Conservation (phyloP, 1,140 invertebrate genomes). For the Agrilus planipennis region DNA sequence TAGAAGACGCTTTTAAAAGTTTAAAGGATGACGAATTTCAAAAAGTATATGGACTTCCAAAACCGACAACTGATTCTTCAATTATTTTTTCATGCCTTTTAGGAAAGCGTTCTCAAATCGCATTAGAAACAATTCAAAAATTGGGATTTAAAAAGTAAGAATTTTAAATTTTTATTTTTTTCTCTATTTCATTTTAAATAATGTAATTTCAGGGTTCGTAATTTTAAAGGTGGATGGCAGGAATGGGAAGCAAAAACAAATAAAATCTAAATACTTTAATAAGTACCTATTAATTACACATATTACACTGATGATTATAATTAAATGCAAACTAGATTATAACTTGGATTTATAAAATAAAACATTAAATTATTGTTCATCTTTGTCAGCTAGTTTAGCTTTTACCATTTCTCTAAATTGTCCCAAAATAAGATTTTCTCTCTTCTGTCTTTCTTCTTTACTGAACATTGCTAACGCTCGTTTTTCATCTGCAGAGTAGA, state of each 20-base stretch:
- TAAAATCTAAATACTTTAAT: too few species aligned
- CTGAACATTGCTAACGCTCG: conserved; percentile 95
- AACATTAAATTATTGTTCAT: too few species aligned
- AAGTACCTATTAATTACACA: too few species aligned
- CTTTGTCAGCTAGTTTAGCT: conserved; percentile 47
- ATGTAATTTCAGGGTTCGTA: conserved; percentile 33
- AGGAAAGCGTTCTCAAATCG: conserved; percentile 34
- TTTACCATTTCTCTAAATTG: conserved; percentile 90
- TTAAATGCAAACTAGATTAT: too few species aligned
- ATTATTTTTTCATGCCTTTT: conserved; percentile 36
- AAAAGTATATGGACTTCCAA: conserved; percentile 27
- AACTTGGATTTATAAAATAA: too few species aligned
- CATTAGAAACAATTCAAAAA: conserved; percentile 30
- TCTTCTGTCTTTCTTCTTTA: conserved; percentile 90
- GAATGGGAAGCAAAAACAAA: conserved; percentile 32
- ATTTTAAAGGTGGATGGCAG: conserved; percentile 33
- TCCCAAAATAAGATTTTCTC: conserved; percentile 90
- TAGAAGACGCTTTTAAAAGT: conserved; percentile 26
- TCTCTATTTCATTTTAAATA: neutral
- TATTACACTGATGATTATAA: too few species aligned
- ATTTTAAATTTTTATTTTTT: neutral
- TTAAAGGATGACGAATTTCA: conserved; percentile 30
- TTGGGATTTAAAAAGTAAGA: conserved; percentile 36
- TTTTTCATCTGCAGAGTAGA: conserved; percentile 99
- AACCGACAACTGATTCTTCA: conserved; percentile 31